Base-by-base conservation (phyloP, 2,888 invertebrate species). In the Aphidius colemani region DNA sequence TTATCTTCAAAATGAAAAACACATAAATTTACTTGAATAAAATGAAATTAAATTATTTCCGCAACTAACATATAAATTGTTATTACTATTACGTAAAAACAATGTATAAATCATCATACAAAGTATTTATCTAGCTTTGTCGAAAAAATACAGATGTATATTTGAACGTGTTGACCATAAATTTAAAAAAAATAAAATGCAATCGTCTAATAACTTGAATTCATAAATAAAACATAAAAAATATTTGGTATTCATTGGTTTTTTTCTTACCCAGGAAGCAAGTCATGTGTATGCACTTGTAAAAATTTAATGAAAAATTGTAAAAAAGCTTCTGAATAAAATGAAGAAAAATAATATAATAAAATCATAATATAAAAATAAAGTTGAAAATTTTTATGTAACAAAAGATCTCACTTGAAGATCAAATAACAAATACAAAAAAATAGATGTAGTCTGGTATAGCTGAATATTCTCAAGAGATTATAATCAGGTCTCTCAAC, bases 191-290 rank as follows among this genome's bases (percentile, higher is more conserved):
- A 30, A 30, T 30, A 30, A 64, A 59, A 64, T 67, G 61, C 64
- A 62, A 68, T 44, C 64, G 51, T 70, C 67, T 70, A 70, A 70
- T 70, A 70, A 66, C 67, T 67, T 59, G 59, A 43, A 59, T 66
- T 67, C 69, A 70, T 70, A 67, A 69, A 70, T 69, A 66, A 70
- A 66, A 69, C 69, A 70, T 70, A 67, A 69, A 67, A 66, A 30
- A 67, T 7, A 55, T 68, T 67, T 67, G 58, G 61, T 69, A 70
- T 70, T 70, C 69, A 70, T 70, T 65, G 63, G 51, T 65, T 64
- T 69, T 64, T 63, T 48, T 46, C 46, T 46, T 59, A 63, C 63
- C 50, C 41, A 43, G 10, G 59, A 49, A 59, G 43, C 39, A 39
- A 39, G 48, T n/a, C 18, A 55, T 65, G 39, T 48, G 48, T 53